A percentile compares a stretch with the other conserved stretches of the same genome.
Evolutionary conservation across 2,113 vertebrate species (phyloP).

Genomic region (Microcebus murinus): DNA sequence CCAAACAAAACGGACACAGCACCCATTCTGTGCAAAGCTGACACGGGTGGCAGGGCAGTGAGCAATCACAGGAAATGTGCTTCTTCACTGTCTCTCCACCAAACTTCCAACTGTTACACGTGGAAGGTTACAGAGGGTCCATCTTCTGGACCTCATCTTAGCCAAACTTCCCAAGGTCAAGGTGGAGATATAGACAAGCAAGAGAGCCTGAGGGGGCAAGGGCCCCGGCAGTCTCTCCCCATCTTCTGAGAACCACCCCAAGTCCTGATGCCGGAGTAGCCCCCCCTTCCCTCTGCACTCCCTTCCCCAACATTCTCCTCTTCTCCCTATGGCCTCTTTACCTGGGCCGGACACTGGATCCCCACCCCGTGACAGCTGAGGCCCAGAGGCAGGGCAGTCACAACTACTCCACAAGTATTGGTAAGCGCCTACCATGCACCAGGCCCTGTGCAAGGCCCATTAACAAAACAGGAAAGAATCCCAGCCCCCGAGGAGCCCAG

Average conservation of each 20-base stretch:
- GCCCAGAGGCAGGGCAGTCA: not conserved
- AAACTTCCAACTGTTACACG: not conserved
- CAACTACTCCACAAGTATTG: too few relatives aligned
- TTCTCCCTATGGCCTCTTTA: not conserved
- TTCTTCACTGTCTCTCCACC: not conserved
- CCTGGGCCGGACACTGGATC: too few relatives aligned
- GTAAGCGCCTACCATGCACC: not conserved
- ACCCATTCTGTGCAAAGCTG: not conserved
- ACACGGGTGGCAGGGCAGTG: too few relatives aligned
- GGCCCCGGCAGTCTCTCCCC: not conserved
- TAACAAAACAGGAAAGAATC: not conserved
- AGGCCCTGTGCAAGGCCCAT: too few relatives aligned
- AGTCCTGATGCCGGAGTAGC: not conserved
- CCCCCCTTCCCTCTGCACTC: too few relatives aligned
- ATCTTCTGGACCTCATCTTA: not conserved
- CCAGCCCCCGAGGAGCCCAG: accelerated
- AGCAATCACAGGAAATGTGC: too few relatives aligned
- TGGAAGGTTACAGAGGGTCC: accelerated
- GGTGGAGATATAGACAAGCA: not conserved
- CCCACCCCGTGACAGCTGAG: too few relatives aligned
- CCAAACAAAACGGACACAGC: not conserved
- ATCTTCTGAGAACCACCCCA: not conserved
- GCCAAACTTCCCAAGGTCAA: not conserved
- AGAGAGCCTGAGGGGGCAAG: not conserved
- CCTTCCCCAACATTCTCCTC: not conserved